These are phyloP conservation scores for Drosophila yakuba DNA, from an alignment of 1,140 invertebrate species.

Conservation along the genomic window DNA sequence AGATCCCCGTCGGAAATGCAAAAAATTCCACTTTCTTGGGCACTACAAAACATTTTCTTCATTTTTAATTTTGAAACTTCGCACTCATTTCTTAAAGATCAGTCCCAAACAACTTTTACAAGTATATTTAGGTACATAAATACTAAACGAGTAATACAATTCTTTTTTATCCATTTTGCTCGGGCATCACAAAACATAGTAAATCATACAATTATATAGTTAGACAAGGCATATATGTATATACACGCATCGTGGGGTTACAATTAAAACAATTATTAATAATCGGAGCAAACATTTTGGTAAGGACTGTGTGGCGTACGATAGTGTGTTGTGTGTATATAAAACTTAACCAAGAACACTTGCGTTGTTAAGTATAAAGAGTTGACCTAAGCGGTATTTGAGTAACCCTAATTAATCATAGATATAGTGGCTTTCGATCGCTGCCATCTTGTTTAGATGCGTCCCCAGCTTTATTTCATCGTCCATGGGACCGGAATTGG, in stretches of 20 bases:
- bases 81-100: conserved; percentile 50
- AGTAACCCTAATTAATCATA: conserved; percentile 58
- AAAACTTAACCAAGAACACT: conserved; percentile 60
- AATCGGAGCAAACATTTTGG: conserved; percentile 32
- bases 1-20: not conserved
- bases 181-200: conserved; percentile 53
- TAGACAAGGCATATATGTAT: conserved; percentile 39
- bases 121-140: conserved; percentile 62
- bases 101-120: conserved; percentile 38
- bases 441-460: conserved; percentile 48
- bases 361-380: conserved; percentile 59
- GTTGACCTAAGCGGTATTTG: conserved; percentile 38
- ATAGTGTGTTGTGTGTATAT: conserved; percentile 28
- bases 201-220: conserved; percentile 37
- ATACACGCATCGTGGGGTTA: conserved; percentile 41
- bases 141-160: conserved; percentile 76
- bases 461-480: conserved; percentile 25
- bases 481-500: conserved; percentile 24
- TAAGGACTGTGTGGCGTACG: conserved; percentile 58
- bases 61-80: conserved; percentile 50
- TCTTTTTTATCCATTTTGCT: conserved; percentile 45
- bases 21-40: conserved; percentile 34
- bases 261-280: conserved; percentile 35
- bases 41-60: conserved; percentile 72
- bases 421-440: conserved; percentile 56